Conservation (phyloP, 2,797 vertebrate species). For the Spizella passerina region DNA sequence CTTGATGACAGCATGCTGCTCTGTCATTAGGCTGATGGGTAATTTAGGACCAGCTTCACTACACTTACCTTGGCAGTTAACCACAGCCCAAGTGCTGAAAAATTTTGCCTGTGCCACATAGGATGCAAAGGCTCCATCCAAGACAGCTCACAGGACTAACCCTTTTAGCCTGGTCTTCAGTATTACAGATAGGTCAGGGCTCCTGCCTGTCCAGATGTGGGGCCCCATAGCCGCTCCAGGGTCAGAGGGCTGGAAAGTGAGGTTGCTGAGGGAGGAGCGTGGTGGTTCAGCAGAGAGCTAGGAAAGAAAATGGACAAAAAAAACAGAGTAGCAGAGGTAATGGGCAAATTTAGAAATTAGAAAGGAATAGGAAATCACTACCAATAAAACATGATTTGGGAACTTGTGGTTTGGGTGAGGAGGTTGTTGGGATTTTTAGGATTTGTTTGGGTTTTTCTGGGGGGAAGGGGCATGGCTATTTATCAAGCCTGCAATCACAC, state of each 20-base stretch:
- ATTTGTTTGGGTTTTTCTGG: rapidly evolving
- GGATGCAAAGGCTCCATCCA: not conserved
- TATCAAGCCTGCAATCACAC: not conserved
- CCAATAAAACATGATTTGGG: not conserved
- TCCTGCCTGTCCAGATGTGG: not conserved
- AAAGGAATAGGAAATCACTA: not conserved
- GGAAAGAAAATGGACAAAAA: not conserved
- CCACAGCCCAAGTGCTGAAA: not conserved
- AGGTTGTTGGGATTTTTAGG: not conserved
- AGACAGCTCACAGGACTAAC: not conserved
- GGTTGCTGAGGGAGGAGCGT: not conserved
- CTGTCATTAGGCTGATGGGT: conserved; percentile 13
- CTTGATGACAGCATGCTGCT: not conserved
- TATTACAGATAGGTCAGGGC: too few species aligned
- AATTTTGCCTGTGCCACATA: not conserved
- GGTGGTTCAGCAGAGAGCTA: not conserved
- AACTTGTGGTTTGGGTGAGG: not conserved
- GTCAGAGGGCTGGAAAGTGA: not conserved
- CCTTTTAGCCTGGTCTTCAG: not conserved
- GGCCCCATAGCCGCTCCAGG: not conserved
- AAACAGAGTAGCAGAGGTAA: not conserved
- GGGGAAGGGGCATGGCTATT: not conserved
- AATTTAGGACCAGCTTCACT: not conserved
- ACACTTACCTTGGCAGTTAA: not conserved
- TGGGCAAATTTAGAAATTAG: not conserved